Base-by-base conservation (phyloP, 2,888 invertebrate genomes). In the Drosophila yooni region DNA sequence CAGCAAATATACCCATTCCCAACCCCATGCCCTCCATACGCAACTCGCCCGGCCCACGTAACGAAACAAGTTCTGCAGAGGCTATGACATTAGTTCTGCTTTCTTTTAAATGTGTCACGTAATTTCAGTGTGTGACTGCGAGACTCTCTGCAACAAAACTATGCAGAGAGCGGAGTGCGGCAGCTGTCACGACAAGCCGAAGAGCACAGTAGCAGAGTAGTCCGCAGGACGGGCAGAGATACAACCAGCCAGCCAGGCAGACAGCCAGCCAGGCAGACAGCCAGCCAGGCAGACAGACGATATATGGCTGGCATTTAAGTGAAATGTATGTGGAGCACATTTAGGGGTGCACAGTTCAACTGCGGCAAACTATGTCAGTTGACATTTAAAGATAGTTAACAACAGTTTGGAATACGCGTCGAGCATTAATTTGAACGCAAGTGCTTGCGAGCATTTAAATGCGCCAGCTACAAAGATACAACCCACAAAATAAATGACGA, bases 101-200 rank as follows among this genome's bases (percentile, higher is more conserved):
- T 85, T 89, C 89, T 83, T 84, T 81, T 91, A 79, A 81, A 82
- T 81, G 91, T 91, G 88, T 90, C 88, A 88, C 88, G 91, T 88
- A 88, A 86, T 88, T 90, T 89, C 82, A 62, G 62, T 52, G 40
- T 74, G 73, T 54, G 58, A 70, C 21, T 29, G 21, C 29, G 58
- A 3, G 51, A 11, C 18, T 51, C 8, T 33, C 7, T 60, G 75
- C 52, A 51, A 76, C 58, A 62, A 70, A 70, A 65, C 66, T 63
- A 71, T 67, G 60, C 53, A 66, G 58, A 58, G 48, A 53, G 60
- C 50, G 58, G 29, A 15, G 38, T 27, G 56, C 38, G 31, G 53
- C 40, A 54, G 53, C 46, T 50, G 59, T n/a, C 27, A 50, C 48
- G 56, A 46, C 58, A 52, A 46, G 18, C 54, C 25, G 46, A 18